phyloP scores from a whole-genome alignment of 2,113 vertebrate species.

The Chloropsis cyanopogon region DNA sequence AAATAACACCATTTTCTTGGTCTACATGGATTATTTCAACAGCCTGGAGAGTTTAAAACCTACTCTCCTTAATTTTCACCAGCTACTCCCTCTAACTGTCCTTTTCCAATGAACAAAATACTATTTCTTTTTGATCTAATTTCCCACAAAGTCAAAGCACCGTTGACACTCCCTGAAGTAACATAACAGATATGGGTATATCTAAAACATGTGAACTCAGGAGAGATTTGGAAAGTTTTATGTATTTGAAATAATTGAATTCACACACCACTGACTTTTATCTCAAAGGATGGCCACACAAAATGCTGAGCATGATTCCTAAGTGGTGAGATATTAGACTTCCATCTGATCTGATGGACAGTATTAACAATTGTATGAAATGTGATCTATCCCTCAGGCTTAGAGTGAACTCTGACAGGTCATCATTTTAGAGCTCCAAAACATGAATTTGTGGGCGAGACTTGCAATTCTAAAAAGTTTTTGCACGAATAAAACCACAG shows the following conservation, averaged over 20 bases:
- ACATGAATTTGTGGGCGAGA: not conserved
- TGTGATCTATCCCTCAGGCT: not conserved
- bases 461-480: not conserved
- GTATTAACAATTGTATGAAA: not conserved
- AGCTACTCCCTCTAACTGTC: not conserved
- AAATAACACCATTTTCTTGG: not conserved
- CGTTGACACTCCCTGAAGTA: not conserved
- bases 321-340: not conserved
- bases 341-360: not conserved
- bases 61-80: not conserved
- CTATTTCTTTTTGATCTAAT: not conserved
- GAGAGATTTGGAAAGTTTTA: not conserved
- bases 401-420: not conserved
- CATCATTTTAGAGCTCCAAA: not conserved
- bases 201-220: not conserved
- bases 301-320: not conserved
- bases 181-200: not conserved
- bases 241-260: conserved; percentile 3
- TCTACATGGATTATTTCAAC: not conserved
- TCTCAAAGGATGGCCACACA: not conserved
- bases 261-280: not conserved
- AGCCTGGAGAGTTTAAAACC: not conserved
- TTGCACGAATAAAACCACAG: not conserved
- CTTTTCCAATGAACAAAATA: not conserved
- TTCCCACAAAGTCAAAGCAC: not conserved